Base-by-base conservation (phyloP, 2,797 vertebrate genomes). In the Chaetodon trifasciatus region DNA sequence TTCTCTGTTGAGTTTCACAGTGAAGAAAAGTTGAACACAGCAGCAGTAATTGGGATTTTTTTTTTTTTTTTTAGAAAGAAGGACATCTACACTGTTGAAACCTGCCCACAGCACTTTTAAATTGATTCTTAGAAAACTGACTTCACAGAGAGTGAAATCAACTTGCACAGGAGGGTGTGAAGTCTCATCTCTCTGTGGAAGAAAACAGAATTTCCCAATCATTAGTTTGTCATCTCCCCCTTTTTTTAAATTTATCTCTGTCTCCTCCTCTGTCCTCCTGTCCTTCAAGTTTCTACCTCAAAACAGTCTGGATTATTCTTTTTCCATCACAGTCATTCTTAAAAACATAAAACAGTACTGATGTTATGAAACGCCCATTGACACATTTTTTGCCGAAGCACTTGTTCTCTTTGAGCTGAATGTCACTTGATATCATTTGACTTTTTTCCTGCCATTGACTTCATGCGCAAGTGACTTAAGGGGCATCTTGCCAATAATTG, bases 1-100 rank as follows among this genome's bases (percentile, higher is more conserved):
- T 90, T 88, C 60, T 70, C 64, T 79, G 83, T 44, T 47, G 63
- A 72, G 17, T 83, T 80, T 83, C n/a, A 76, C 42, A 74, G 60
- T 61, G 28, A 84, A 64, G 70, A 70, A 47, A 78, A 56, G 60
- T 72, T 81, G 39, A 79, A 78, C 35, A 46, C 65, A 21, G 42
- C 69, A 66, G 74, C 35, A 37, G 49, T 64, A 60, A 63, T 78
- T 60, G 35, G 23, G 44, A 46, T 82, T 72, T 85, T 69, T 70
- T 44, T 44, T 44, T 44, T 44, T 44, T 44, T 44, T 44, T 44
- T 68, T 70, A 11, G 49, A 72, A 82, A 73, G 67, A 23, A 65
- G 28, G 32, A 69, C 49, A 60, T 74, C 16, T 56, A 40, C n/a
- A 44, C 61, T 81, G 84, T 82, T 83, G 35, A 79, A 86, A 79